Base-by-base conservation (phyloP, 2,888 invertebrate species). In the Shargacucullia verbasci region DNA sequence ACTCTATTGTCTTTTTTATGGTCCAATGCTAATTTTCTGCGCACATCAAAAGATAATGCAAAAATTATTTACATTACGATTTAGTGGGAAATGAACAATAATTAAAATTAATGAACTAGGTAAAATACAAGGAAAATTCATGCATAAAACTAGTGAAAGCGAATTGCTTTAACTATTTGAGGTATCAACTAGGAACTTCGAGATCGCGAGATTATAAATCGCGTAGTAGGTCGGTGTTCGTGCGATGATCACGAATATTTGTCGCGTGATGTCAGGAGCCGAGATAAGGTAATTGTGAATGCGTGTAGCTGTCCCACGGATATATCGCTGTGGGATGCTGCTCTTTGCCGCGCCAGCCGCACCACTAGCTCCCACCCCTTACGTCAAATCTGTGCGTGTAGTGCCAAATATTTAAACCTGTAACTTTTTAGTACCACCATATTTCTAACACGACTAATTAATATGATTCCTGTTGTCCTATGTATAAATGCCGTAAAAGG, bases 211-310 rank as follows among this genome's bases (percentile, higher is more conserved):
- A n/a, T 35, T 56, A 46, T 46, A 44, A 37, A 43, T 37, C 34
- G 47, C 52, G 49, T 46, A 47, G 47, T 39, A 27, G 63, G 60
- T 73, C 34, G 53, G 41, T 45, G 35, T 12, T 50, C 41, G 40
- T 56, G 50, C 56, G 65, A 65, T 67, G 84, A 85, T 88, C 87
- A 88, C 82, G 80, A 88, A 91, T 90, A 86, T 87, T 90, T 88
- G 91, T 89, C 81, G 84, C 75, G 78, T 90, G 90, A 91, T 89
- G 91, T 90, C 89, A 91, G 89, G 81, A 88, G 88, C 80, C 79
- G 81, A 86, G 92, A 92, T 92, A 92, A 90, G 86, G 87, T 92
- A 91, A 92, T 91, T 92, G 91, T 90, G 74, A 91, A 92, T 91
- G 83, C 91, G 79, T 91, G 92, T 92, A 86, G 80, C 90, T 90